Conservation (phyloP, 2,888 invertebrate species). For the Dendrolimus pini region DNA sequence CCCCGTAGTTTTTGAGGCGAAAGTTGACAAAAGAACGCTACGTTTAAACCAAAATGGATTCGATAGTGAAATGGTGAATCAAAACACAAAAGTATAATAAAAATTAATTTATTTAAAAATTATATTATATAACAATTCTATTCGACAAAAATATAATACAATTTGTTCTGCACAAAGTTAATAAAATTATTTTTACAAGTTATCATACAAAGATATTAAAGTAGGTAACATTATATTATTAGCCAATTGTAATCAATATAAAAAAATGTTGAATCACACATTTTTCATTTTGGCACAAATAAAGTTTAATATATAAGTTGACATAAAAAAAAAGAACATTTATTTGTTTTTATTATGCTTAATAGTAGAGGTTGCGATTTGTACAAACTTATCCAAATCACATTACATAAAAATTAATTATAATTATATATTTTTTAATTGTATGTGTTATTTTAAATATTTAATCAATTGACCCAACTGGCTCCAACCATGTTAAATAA, state of each 20-base stretch:
- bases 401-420: too few species aligned
- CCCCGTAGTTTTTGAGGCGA: too few species aligned
- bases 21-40: too few species aligned
- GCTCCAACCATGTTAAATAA: too few species aligned
- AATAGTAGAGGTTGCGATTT: not conserved
- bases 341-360: not conserved
- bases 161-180: conserved; percentile 23
- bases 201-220: conserved; percentile 40
- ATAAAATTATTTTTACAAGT: conserved; percentile 39
- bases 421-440: too few species aligned
- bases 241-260: conserved; percentile 49
- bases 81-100: conserved; percentile 30
- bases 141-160: conserved; percentile 20
- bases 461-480: too few species aligned
- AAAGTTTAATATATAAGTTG: not conserved
- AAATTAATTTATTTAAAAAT: conserved; percentile 60
- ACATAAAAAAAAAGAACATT: conserved; percentile 6
- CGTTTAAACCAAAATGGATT: not conserved
- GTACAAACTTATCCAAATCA: too few species aligned
- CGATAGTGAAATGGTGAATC: conserved; percentile 2
- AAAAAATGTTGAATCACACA: conserved; percentile 14
- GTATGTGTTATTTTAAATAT: too few species aligned
- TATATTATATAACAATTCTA: conserved; percentile 48
- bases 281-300: conserved; percentile 45
- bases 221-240: conserved; percentile 55